Conservation (phyloP, 2,888 invertebrate genomes). For the Crioceris asparagi region DNA sequence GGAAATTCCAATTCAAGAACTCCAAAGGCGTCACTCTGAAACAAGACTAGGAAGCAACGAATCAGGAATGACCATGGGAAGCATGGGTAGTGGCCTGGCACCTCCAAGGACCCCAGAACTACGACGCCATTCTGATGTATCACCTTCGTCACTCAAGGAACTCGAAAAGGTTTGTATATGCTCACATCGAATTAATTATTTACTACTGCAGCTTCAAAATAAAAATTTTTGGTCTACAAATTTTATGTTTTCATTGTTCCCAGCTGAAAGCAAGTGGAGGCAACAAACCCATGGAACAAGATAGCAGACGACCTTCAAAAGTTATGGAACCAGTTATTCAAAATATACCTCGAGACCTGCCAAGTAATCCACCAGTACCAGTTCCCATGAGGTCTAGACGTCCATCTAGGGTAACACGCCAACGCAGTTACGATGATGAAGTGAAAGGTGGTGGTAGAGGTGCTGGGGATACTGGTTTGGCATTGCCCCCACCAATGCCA, state of each 20-base stretch:
- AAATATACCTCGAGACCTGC: no score
- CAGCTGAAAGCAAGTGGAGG: no score
- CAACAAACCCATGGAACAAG: no score
- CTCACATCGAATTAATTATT: no score
- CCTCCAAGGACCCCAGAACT: conserved; percentile 76
- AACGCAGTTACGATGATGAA: conserved; percentile 80
- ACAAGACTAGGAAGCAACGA: conserved; percentile 53
- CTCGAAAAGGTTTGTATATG: conserved; percentile 78
- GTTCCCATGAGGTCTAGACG: conserved; percentile 47
- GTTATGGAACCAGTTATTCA: no score
- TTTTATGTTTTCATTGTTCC: no score
- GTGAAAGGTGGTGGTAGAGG: conserved; percentile 37
- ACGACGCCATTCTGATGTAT: conserved; percentile 75
- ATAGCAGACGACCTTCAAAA: no score
- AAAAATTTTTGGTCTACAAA: no score
- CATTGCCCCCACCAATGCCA: conserved; percentile 63
- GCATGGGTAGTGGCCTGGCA: conserved; percentile 54
- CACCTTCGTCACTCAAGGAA: conserved; percentile 77
- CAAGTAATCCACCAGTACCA: no score
- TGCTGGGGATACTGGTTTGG: conserved; percentile 41
- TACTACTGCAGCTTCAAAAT: no score
- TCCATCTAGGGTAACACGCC: conserved; percentile 55
- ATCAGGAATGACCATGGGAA: conserved; percentile 36
- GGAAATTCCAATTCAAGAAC: conserved; percentile 68
- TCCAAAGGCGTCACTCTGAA: conserved; percentile 75